These are phyloP conservation scores for Antechinus stuartii DNA, from an alignment of 2,113 vertebrate genomes.

Conservation along the genomic window DNA sequence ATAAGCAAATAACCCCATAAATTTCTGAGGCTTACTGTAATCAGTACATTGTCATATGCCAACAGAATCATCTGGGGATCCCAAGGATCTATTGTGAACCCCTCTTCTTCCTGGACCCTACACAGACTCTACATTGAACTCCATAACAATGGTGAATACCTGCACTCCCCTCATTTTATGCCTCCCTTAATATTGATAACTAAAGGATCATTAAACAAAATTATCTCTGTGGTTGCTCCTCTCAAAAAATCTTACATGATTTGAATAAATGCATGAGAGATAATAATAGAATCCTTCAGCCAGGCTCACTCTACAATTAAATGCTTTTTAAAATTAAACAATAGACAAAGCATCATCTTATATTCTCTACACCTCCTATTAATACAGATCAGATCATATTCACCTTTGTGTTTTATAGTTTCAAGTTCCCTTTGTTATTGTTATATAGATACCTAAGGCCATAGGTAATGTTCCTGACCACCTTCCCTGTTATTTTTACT, in stretches of 20 bases:
- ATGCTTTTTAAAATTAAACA: background rate
- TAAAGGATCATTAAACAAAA: background rate
- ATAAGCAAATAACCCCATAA: background rate
- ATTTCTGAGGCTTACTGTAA: background rate
- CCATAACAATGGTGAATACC: too few species aligned
- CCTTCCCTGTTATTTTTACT: background rate
- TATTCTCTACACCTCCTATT: background rate
- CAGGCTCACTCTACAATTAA: background rate
- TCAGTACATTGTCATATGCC: background rate
- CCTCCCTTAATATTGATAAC: background rate
- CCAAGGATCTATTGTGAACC: background rate
- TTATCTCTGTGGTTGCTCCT: background rate
- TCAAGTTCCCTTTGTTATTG: background rate
- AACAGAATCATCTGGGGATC: background rate
- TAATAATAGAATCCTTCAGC: background rate
- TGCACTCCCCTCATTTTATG: background rate
- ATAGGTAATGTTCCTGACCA: background rate
- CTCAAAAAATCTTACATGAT: background rate
- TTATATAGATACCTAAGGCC: background rate
- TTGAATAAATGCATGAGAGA: background rate
- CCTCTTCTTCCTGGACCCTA: background rate
- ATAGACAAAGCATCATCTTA: constrained; percentile 1
- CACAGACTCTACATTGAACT: background rate
- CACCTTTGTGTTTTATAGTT: background rate
- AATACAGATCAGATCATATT: background rate